These are phyloP conservation scores for Chauna torquata DNA, from an alignment of 2,113 vertebrate genomes.

Conservation along the genomic window DNA sequence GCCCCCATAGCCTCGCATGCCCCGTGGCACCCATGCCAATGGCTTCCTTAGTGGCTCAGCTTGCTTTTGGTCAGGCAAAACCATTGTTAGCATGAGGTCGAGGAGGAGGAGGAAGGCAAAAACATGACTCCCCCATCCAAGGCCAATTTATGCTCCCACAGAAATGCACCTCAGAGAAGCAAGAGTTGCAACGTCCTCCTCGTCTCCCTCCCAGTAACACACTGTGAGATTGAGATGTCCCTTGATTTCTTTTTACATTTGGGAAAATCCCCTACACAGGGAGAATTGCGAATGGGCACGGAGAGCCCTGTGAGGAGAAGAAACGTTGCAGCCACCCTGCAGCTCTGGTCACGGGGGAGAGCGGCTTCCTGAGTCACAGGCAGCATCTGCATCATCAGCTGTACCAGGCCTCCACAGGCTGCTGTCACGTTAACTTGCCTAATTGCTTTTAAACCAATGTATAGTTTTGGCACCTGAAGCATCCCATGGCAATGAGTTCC, in stretches of 20 bases:
- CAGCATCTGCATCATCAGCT: neutral
- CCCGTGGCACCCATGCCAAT: accelerated
- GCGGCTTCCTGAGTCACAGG: neutral
- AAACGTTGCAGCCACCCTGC: neutral
- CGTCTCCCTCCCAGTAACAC: neutral
- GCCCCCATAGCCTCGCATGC: accelerated
- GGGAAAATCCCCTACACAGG: neutral
- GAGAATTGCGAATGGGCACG: neutral
- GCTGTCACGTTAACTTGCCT: slow-evolving; percentile 51
- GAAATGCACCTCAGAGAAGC: neutral
- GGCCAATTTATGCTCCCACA: neutral
- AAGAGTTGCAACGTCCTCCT: neutral
- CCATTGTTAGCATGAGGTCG: neutral
- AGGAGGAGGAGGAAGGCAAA: neutral
- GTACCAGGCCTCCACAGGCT: neutral
- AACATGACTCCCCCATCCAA: neutral
- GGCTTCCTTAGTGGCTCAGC: neutral
- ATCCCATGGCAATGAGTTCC: slow-evolving; percentile 9
- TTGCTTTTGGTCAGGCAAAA: neutral
- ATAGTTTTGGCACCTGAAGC: slow-evolving; percentile 22
- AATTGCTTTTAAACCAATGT: slow-evolving; percentile 29
- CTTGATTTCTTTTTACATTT: neutral
- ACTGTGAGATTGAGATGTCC: neutral
- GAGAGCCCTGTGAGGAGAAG: neutral
- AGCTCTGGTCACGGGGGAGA: neutral